phyloP scores from a whole-genome alignment of 2,113 vertebrate genomes.

The Neofelis nebulosa region DNA sequence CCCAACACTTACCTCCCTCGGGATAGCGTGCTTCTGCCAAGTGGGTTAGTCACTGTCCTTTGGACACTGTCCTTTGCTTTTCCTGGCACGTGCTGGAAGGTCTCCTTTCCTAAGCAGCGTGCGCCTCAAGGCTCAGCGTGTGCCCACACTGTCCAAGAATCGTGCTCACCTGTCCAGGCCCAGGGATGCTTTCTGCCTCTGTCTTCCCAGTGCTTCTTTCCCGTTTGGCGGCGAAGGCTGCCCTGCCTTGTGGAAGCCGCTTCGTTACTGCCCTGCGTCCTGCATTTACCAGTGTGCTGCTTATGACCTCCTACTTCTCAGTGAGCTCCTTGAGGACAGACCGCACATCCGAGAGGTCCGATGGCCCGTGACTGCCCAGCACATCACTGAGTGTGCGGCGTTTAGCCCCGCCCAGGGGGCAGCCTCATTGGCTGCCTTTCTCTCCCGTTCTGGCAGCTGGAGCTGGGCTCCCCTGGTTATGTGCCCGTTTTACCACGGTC shows the following conservation, averaged over 20 bases:
- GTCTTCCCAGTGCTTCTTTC: background rate
- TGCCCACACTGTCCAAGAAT: background rate
- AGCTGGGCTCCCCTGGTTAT: background rate
- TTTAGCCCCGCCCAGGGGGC: background rate
- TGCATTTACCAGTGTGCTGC: background rate
- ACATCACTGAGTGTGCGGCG: background rate
- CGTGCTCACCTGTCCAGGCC: background rate
- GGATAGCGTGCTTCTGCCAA: background rate
- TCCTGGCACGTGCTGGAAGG: background rate
- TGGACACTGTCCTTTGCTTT: background rate
- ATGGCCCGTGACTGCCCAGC: background rate
- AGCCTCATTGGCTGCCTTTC: background rate
- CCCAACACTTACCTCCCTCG: background rate
- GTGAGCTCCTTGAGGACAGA: background rate
- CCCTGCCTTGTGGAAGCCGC: background rate
- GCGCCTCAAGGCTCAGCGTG: background rate
- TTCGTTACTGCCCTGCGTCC: fast-evolving
- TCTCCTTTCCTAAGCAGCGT: background rate
- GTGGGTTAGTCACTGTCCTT: background rate
- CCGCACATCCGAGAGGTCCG: too few relatives aligned
- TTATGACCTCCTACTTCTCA: background rate
- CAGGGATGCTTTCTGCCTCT: background rate
- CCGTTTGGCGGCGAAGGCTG: background rate
- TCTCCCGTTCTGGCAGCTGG: background rate
- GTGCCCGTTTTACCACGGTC: background rate